phyloP scores from a whole-genome alignment of 2,888 invertebrate genomes.

The Opisthograptis luteolata region DNA sequence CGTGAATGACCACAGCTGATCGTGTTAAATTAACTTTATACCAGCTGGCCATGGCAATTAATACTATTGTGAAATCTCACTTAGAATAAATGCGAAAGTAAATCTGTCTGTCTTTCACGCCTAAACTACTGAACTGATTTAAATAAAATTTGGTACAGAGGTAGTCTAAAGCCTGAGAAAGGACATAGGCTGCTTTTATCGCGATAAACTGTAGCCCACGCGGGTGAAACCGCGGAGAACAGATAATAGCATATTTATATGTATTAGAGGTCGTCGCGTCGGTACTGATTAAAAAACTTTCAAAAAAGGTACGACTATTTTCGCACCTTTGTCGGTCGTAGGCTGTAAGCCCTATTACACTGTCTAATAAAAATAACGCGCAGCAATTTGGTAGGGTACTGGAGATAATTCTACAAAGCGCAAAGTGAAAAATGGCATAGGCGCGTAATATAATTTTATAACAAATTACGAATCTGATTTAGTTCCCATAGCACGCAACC shows the following conservation, averaged over 20 bases:
- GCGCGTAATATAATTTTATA: slow-evolving; percentile 49
- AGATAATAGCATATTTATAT: too few relatives aligned
- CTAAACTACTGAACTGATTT: too few relatives aligned
- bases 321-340: slow-evolving; percentile 20
- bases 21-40: slow-evolving; percentile 5
- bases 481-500: slow-evolving; percentile 76
- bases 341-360: slow-evolving; percentile 17
- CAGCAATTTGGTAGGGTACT: slow-evolving; percentile 16
- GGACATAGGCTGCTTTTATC: too few relatives aligned
- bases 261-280: too few relatives aligned
- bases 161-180: too few relatives aligned
- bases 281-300: neutral
- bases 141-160: too few relatives aligned
- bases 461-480: slow-evolving; percentile 73
- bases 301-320: slow-evolving; percentile 6
- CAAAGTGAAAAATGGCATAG: slow-evolving; percentile 30
- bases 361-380: slow-evolving; percentile 20
- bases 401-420: slow-evolving; percentile 21
- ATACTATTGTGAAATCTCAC: neutral
- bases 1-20: slow-evolving; percentile 34
- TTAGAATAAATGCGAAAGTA: too few relatives aligned
- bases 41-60: slow-evolving; percentile 10
- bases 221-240: too few relatives aligned
- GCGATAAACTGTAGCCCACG: too few relatives aligned
- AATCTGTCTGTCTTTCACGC: too few relatives aligned